A percentile compares a stretch with the other conserved stretches of the same genome.
phyloP scores from a whole-genome alignment of 2,113 vertebrate genomes.

The Callionymus lyra region DNA sequence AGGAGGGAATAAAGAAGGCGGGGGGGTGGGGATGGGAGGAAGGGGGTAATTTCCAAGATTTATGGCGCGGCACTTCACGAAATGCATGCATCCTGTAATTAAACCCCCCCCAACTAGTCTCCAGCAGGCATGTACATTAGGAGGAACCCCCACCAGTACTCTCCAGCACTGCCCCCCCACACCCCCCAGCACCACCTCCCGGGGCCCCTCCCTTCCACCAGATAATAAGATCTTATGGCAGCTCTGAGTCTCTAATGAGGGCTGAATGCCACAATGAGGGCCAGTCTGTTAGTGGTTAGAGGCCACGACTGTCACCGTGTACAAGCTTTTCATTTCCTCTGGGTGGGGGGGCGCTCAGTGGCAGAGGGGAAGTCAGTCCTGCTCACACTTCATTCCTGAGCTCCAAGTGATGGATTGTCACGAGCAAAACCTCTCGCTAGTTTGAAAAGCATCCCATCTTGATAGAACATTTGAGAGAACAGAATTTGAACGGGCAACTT shows the following conservation, averaged over 20 bases:
- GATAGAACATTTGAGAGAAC: too few relatives aligned
- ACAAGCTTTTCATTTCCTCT: slow-evolving; percentile 16
- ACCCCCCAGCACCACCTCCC: not conserved
- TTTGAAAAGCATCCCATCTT: too few relatives aligned
- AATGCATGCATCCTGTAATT: slow-evolving; percentile 75
- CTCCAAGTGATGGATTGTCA: too few relatives aligned
- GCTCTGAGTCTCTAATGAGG: slow-evolving; percentile 57
- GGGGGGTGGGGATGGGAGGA: slow-evolving; percentile 19
- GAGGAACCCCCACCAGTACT: slow-evolving; percentile 18
- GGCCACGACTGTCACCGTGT: slow-evolving; percentile 11
- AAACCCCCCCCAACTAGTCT: slow-evolving; percentile 53
- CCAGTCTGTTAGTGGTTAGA: slow-evolving; percentile 34
- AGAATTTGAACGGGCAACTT: too few relatives aligned
- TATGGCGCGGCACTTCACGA: slow-evolving; percentile 61
- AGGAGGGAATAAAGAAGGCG: slow-evolving; percentile 25
- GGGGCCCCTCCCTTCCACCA: slow-evolving; percentile 11
- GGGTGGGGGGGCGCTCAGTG: not conserved
- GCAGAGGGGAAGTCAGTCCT: too few relatives aligned
- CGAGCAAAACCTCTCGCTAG: too few relatives aligned
- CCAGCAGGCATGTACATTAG: slow-evolving; percentile 50
- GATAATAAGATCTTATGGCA: slow-evolving; percentile 53
- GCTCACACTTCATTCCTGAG: too few relatives aligned
- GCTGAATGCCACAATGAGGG: slow-evolving; percentile 39
- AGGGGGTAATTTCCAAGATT: slow-evolving; percentile 61
- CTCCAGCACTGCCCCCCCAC: slow-evolving; percentile 8